Base-by-base conservation (phyloP, 2,113 vertebrate species). In the Dolichotis patagonum region DNA sequence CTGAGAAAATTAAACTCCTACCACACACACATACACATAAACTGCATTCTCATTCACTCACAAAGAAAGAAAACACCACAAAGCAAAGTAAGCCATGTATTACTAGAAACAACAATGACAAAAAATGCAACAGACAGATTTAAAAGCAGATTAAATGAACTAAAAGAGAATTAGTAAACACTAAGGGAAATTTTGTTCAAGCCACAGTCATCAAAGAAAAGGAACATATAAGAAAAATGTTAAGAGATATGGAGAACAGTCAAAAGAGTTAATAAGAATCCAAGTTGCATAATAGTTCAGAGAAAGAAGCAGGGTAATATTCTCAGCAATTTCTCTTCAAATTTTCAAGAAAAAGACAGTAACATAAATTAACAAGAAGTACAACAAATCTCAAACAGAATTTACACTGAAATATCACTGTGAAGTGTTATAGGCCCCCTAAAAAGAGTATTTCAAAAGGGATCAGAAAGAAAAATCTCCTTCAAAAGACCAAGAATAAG, bases 141-240 rank as follows among this genome's bases (percentile, higher is more conserved):
- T 96, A 58, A 96, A 32, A 92, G 69, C 20, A 83, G 73, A 80
- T 86, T 35, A 95, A n/a, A 90, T 22, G 35, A 91, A 78, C 10
- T 32, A 85, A 97, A 82, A 10, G 56, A 71, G 26, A 95, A 35
- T 73, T 65, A 12, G 1, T 67, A 17, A 96, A 85, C 12, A 60
- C 14, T 56, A 95, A 63, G 38, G 38, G 32, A 32, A 92, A 93
- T 32, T 20, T 38, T 5, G 62, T 41, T 62, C 12, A 84, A 24
- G 85, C 8, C 65, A 83, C 0, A 43, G 62, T 2, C 69, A 52
- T 56, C 26, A 93, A 62, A 63, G 41, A 63, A 30, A 4, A 60
- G 16, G 3, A 30, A 38, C n/a, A 77, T 4, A 73, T 26, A 7
- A 52, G 54, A 65, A 65, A 75, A 24, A 60, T 8, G 24, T 30